Evolutionary conservation across 2,888 invertebrate species (phyloP).

Genomic region (Strigamia crassipes): DNA sequence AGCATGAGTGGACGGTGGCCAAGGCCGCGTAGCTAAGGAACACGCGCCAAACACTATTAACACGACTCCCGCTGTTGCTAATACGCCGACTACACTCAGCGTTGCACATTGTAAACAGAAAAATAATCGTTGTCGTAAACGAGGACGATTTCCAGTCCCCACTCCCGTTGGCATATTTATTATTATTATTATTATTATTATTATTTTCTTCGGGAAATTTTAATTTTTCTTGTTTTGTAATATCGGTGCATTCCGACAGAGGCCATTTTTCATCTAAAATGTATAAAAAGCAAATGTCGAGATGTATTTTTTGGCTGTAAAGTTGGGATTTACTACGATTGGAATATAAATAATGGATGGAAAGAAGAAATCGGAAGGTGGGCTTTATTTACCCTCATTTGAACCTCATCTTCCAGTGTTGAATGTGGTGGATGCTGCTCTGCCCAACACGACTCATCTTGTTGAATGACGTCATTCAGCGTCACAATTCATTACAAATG

Average conservation of each 20-base stretch:
- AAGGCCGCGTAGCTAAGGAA: constrained; percentile 34
- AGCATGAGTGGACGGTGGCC: background rate
- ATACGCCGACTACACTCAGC: background rate
- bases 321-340: too few relatives aligned
- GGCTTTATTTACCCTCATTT: constrained; percentile 1
- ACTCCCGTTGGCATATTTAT: constrained; percentile 20
- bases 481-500: background rate
- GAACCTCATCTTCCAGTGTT: background rate
- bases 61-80: constrained; percentile 10
- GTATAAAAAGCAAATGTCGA: background rate
- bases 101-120: background rate
- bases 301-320: too few relatives aligned
- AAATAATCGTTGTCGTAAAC: background rate
- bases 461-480: background rate
- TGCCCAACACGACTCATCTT: constrained; percentile 5
- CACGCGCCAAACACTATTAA: constrained; percentile 42
- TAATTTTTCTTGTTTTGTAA: background rate
- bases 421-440: constrained; percentile 33
- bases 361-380: background rate
- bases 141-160: background rate
- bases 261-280: background rate
- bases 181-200: too few relatives aligned
- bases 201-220: background rate
- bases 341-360: too few relatives aligned
- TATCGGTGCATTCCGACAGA: background rate